Evolutionary conservation across 2,113 vertebrate genomes (phyloP).

Genomic region (Perca schrenkii): DNA sequence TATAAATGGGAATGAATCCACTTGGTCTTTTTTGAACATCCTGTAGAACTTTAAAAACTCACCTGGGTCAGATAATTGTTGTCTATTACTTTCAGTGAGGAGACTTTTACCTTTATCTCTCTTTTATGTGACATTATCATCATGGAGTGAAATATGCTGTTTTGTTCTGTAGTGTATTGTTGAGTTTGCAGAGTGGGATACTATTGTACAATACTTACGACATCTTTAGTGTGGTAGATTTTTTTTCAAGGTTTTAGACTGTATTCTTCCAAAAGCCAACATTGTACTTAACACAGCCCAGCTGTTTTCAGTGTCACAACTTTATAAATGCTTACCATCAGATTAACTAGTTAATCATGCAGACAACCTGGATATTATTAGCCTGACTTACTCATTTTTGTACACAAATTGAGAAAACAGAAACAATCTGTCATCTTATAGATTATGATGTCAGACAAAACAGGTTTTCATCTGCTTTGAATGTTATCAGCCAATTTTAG

Average conservation of each 20-base stretch:
- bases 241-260: not conserved
- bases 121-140: not conserved
- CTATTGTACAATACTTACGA: not conserved
- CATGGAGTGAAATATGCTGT: not conserved
- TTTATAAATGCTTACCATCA: not conserved
- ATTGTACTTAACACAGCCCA: not conserved
- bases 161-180: not conserved
- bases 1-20: not conserved
- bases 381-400: not conserved
- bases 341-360: not conserved
- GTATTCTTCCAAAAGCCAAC: too few relatives aligned
- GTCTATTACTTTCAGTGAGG: too few relatives aligned
- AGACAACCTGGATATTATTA: not conserved
- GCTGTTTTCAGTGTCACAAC: not conserved
- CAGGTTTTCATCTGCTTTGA: too few relatives aligned
- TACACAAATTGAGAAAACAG: not conserved
- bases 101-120: not conserved
- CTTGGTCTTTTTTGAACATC: not conserved
- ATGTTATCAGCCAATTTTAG: too few relatives aligned
- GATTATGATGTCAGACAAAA: not conserved
- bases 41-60: not conserved
- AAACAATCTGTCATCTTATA: not conserved
- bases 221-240: not conserved
- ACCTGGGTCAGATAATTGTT: not conserved
- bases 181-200: not conserved